A percentile compares a stretch with the other conserved stretches of the same genome.
Evolutionary conservation across 2,113 vertebrate genomes (phyloP).

Genomic region (Gobiocypris rarus): DNA sequence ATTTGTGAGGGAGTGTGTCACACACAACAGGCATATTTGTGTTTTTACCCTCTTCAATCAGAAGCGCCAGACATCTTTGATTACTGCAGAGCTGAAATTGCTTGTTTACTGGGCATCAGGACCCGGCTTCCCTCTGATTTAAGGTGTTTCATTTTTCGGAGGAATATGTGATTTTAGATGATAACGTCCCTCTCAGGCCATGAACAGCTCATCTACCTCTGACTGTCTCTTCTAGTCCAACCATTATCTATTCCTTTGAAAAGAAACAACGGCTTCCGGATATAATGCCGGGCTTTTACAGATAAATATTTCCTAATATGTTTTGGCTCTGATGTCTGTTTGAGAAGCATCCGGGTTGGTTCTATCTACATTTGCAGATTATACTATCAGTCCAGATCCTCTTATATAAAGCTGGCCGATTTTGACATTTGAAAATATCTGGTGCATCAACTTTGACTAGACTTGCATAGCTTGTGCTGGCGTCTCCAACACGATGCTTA

Average conservation of each 20-base stretch:
- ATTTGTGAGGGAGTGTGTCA: slow-evolving; percentile 24
- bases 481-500: background rate
- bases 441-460: background rate
- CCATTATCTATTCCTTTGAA: slow-evolving; percentile 30
- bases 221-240: slow-evolving; percentile 16
- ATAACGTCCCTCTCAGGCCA: slow-evolving; percentile 48
- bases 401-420: background rate
- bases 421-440: background rate
- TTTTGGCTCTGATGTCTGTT: background rate
- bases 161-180: slow-evolving; percentile 52
- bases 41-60: slow-evolving; percentile 44
- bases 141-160: slow-evolving; percentile 34
- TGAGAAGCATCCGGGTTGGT: background rate
- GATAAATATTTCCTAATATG: slow-evolving; percentile 12
- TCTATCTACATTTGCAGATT: background rate
- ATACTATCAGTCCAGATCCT: slow-evolving; percentile 1
- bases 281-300: background rate
- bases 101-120: slow-evolving; percentile 48
- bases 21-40: slow-evolving; percentile 23
- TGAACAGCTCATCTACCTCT: slow-evolving; percentile 46
- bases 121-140: slow-evolving; percentile 37
- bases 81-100: slow-evolving; percentile 54
- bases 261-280: background rate
- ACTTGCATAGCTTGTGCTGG: background rate
- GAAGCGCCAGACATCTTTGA: slow-evolving; percentile 52